A percentile compares a stretch with the other conserved stretches of the same genome.
Evolutionary conservation across 2,888 invertebrate species (phyloP).

Genomic region (Pomacea canaliculata): DNA sequence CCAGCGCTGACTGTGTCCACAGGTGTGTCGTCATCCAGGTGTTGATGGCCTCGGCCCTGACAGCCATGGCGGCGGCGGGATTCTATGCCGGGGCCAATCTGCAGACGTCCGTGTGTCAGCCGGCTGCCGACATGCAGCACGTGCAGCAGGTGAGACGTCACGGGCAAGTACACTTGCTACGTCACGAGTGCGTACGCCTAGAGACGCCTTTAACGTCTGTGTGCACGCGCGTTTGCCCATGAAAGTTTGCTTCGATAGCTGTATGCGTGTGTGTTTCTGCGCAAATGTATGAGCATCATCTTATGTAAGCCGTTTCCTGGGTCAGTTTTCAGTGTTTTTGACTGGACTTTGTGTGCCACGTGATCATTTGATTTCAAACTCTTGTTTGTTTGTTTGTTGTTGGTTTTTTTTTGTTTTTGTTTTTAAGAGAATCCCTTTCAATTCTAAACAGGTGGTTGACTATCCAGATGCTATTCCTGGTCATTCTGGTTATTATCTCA

Average conservation of each 20-base stretch:
- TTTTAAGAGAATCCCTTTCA: no score
- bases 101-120: constrained; percentile 31
- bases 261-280: background rate
- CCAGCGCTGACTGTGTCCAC: background rate
- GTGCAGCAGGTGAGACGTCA: constrained; percentile 16
- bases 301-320: no score
- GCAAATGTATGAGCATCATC: no score
- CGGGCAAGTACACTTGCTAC: no score
- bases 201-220: background rate
- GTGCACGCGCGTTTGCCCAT: background rate
- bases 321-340: no score
- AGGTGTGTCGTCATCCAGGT: constrained; percentile 3
- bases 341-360: no score
- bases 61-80: constrained; percentile 19
- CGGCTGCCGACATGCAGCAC: constrained; percentile 9
- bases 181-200: background rate
- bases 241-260: background rate
- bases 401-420: no score
- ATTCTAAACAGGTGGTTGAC: constrained; percentile 24
- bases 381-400: no score
- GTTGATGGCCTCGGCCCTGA: background rate
- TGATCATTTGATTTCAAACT: no score
- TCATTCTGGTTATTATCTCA: constrained; percentile 27
- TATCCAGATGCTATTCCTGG: constrained; percentile 24
- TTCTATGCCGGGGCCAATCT: constrained; percentile 34